Evolutionary conservation across 1,140 invertebrate genomes (phyloP), one percentile per base, ranked within the genome.

Genomic region (Cephus cinctus): DNA sequence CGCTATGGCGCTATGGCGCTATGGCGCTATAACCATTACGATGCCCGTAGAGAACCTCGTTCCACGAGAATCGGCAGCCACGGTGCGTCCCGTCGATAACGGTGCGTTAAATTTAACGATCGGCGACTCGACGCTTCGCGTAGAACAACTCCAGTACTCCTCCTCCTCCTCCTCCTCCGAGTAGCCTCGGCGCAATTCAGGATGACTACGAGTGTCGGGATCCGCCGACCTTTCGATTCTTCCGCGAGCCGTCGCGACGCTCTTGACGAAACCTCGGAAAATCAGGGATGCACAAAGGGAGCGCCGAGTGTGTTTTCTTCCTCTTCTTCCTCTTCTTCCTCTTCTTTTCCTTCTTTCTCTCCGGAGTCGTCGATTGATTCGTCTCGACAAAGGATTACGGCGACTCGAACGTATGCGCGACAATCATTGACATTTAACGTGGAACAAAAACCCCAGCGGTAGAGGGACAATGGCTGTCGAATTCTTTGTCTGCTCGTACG

Each of bases 21-120:
- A 75, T 71, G 70, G 70, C 67, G 67, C 72, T 72, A 75, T 76
- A 75, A 76, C 70, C 71, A 74, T 75, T 76, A 75, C 61, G 67
- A 59, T 57, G 58, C 57, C 64, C 60, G 58, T 65, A 67, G 64
- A 65, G 58, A 61, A 58, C n/a, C n/a, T n/a, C n/a, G n/a, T n/a
- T n/a, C n/a, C n/a, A n/a, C n/a, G n/a, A n/a, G n/a, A n/a, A n/a
- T n/a, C n/a, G n/a, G n/a, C n/a, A n/a, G n/a, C n/a, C n/a, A n/a
- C 51, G 51, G 59, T 27, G n/a, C 32, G 23, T 23, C 41, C 22
- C 23, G 27, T 20, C 12, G 35, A 38, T 36, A 34, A 23, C 23
- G 43, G 22, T 16, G 23, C 9, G 36, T 36, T 15, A 15, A 36
- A 36, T 6, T 6, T 36, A 27, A 27, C n/a, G 63, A 69, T 61